Conservation (phyloP, 2,797 vertebrate species). For the Myioborus melanocephalus region DNA sequence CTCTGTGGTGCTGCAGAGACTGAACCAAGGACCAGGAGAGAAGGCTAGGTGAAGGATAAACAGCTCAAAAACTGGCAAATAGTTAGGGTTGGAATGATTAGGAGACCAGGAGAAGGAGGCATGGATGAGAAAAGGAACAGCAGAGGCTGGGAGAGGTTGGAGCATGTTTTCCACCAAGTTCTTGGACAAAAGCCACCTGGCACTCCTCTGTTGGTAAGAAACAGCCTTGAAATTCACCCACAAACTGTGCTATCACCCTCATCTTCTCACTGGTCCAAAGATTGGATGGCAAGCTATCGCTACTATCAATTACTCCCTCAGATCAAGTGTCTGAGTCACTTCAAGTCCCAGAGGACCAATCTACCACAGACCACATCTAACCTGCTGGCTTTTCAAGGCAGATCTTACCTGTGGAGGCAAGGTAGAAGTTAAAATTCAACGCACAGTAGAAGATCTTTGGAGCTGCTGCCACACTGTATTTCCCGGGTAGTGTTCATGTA, state of each 20-base stretch:
- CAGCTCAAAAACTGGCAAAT: neutral
- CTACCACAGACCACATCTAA: neutral
- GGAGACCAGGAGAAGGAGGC: neutral
- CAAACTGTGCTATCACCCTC: neutral
- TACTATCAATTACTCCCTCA: neutral
- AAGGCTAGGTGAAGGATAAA: neutral
- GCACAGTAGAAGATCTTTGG: neutral
- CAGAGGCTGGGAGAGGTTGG: neutral
- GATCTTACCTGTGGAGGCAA: neutral
- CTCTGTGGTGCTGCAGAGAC: neutral
- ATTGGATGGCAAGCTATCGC: neutral
- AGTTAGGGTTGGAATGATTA: neutral
- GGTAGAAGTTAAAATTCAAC: neutral
- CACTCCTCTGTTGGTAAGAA: neutral
- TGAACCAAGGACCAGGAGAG: neutral
- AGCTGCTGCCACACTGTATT: neutral
- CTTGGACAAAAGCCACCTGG: neutral
- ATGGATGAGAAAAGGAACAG: neutral
- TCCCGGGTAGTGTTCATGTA: accelerated
- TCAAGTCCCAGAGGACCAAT: neutral
- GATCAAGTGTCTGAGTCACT: conserved; percentile 18
- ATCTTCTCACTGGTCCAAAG: neutral
- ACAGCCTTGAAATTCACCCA: neutral
- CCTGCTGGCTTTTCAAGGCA: neutral
- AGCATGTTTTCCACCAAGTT: neutral